phyloP scores from a whole-genome alignment of 2,113 vertebrate genomes.

The Xyliphius kryptos region DNA sequence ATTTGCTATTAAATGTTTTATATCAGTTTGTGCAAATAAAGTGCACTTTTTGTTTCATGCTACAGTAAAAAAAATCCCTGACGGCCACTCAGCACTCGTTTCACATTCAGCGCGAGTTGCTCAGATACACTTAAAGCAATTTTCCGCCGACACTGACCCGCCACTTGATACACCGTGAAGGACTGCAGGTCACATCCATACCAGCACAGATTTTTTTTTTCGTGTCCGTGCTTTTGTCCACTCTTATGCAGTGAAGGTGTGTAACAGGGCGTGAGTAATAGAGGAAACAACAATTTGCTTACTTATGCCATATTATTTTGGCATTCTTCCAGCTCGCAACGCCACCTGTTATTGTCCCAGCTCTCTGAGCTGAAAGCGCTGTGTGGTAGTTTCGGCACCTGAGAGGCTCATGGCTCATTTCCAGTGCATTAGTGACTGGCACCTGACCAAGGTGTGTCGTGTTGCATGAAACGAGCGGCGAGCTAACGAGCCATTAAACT shows the following conservation, averaged over 20 bases:
- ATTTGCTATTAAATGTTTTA: constrained; percentile 17
- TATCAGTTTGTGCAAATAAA: not conserved
- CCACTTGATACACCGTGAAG: constrained; percentile 14
- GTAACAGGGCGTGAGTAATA: constrained; percentile 17
- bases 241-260: not conserved
- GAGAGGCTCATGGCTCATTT: constrained; percentile 56
- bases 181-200: constrained; percentile 8
- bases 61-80: not conserved
- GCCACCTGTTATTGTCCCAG: constrained; percentile 9
- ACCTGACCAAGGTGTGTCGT: too few relatives aligned
- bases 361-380: constrained; percentile 26
- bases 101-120: constrained; percentile 5
- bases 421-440: too few relatives aligned
- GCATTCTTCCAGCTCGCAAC: constrained; percentile 8
- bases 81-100: not conserved
- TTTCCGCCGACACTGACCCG: constrained; percentile 21
- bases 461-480: too few relatives aligned
- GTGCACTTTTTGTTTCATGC: not conserved
- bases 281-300: constrained; percentile 27
- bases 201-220: not conserved
- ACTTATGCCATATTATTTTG: constrained; percentile 12
- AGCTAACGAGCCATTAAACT: too few relatives aligned
- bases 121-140: constrained; percentile 22
- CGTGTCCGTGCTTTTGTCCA: not conserved
- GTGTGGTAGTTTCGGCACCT: constrained; percentile 42